Evolutionary conservation across 1,140 invertebrate genomes (phyloP).

Genomic region (Ceratina australensis): DNA sequence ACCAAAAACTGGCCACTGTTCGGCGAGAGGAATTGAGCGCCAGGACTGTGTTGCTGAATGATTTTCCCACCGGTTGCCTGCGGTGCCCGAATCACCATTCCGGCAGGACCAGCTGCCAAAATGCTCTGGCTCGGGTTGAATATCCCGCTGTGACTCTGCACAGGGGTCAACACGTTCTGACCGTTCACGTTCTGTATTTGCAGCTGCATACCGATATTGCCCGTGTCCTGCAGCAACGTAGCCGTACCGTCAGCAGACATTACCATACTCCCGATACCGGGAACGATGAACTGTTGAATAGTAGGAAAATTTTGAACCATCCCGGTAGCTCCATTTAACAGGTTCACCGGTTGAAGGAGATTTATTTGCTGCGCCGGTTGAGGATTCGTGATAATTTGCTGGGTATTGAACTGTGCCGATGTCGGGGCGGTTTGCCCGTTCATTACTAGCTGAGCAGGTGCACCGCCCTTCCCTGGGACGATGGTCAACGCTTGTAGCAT

Average conservation of each 20-base stretch:
- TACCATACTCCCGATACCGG: conserved; percentile 88
- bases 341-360: conserved; percentile 89
- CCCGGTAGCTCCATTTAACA: conserved; percentile 85
- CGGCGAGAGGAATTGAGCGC: conserved; percentile 86
- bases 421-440: conserved; percentile 83
- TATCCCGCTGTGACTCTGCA: conserved; percentile 82
- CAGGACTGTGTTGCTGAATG: conserved; percentile 85
- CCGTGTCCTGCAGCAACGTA: conserved; percentile 84
- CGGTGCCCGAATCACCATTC: conserved; percentile 89
- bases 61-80: conserved; percentile 86
- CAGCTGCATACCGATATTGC: conserved; percentile 85
- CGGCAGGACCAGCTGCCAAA: conserved; percentile 84
- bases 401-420: conserved; percentile 82
- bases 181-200: conserved; percentile 90
- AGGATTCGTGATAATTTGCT: conserved; percentile 85
- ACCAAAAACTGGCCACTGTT: conserved; percentile 86
- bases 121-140: conserved; percentile 83
- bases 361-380: conserved; percentile 89
- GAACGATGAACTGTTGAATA: conserved; percentile 90
- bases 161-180: conserved; percentile 87
- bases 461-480: conserved; percentile 86
- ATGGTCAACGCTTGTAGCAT: conserved; percentile 88
- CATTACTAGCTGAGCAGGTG: conserved; percentile 86
- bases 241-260: conserved; percentile 87
- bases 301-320: conserved; percentile 89